Evolutionary conservation across 2,888 invertebrate genomes (phyloP).

Genomic region (Zele albiditarsus): DNA sequence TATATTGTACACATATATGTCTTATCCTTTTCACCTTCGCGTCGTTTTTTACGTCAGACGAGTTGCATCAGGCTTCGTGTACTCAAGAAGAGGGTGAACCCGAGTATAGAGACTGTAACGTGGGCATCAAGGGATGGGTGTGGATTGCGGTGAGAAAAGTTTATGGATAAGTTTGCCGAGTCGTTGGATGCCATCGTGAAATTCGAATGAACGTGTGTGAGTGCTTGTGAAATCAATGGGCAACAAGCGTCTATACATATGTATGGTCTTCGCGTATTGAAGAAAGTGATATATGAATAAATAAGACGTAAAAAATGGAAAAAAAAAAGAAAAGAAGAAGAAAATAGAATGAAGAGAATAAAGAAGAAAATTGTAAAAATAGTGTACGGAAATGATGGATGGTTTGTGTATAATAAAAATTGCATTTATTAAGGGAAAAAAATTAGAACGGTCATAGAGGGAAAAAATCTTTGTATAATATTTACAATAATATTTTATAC

Average conservation of each 20-base stretch:
- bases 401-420: too few species aligned
- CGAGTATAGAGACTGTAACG: slow-evolving; percentile 15
- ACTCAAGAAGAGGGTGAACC: not conserved
- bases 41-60: slow-evolving; percentile 16
- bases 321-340: too few species aligned
- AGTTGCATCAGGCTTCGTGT: slow-evolving; percentile 8
- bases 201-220: slow-evolving; percentile 15
- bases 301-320: too few species aligned
- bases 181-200: slow-evolving; percentile 26
- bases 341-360: too few species aligned
- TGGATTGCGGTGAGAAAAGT: slow-evolving; percentile 30
- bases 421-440: too few species aligned
- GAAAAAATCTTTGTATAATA: too few species aligned
- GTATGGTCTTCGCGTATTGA: not conserved
- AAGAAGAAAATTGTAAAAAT: too few species aligned
- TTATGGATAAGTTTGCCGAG: slow-evolving; percentile 33
- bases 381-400: too few species aligned
- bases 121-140: not conserved
- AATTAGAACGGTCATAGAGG: too few species aligned
- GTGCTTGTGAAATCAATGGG: slow-evolving; percentile 23
- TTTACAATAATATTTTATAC: too few species aligned
- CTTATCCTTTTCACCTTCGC: not conserved
- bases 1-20: slow-evolving; percentile 3
- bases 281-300: too few species aligned
- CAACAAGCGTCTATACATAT: not conserved